Evolutionary conservation across 2,113 vertebrate species (phyloP).

Genomic region (Menura novaehollandiae): DNA sequence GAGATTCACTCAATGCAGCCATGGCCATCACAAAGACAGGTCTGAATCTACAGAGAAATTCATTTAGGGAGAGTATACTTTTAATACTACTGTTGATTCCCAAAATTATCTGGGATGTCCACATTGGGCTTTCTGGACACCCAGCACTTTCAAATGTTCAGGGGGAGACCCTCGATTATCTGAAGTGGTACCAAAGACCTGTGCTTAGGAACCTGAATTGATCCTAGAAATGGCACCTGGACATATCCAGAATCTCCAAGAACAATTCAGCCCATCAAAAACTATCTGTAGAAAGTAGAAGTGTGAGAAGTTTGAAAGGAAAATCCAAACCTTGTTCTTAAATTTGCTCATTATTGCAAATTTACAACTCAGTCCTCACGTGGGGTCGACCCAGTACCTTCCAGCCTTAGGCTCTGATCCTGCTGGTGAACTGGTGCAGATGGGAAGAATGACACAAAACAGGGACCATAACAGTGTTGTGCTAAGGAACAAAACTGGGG

Average conservation of each 20-base stretch:
- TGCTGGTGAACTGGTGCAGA: neutral
- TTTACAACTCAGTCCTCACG: neutral
- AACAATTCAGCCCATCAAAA: neutral
- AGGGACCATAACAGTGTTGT: neutral
- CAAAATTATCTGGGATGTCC: neutral
- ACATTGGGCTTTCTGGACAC: neutral
- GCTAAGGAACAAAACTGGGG: neutral
- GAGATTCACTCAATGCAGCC: neutral
- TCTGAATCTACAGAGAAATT: neutral
- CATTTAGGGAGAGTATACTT: neutral
- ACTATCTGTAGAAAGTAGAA: neutral
- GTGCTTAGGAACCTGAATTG: neutral
- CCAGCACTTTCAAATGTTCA: neutral
- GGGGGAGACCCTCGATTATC: rapidly evolving
- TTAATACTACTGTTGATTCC: neutral
- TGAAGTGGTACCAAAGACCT: neutral
- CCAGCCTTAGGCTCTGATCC: neutral
- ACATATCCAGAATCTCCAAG: neutral
- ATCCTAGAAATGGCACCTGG: neutral
- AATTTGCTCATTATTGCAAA: neutral
- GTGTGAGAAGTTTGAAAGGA: neutral
- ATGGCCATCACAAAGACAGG: neutral
- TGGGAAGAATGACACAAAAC: neutral
- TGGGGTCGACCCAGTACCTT: rapidly evolving
- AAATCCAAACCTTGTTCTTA: neutral